Percentiles rank a stretch among this genome's conserved stretches.
These are phyloP conservation scores for Pantherophis guttatus DNA, from an alignment of 2,113 vertebrate species.

Conservation along the genomic window DNA sequence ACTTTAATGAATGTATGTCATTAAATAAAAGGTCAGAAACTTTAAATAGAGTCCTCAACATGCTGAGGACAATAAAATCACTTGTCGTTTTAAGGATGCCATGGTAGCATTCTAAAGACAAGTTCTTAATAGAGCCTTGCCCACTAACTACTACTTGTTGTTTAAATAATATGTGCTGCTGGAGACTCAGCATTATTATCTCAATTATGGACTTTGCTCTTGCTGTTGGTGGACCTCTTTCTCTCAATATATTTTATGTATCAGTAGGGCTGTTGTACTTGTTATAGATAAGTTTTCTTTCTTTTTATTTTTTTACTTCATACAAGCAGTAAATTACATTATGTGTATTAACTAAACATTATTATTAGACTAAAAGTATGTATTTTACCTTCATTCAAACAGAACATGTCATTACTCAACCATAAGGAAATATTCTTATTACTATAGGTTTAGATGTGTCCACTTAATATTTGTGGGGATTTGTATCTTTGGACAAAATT, in stretches of 20 bases:
- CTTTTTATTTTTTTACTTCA: neutral
- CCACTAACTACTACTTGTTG: accelerated
- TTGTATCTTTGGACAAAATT: neutral
- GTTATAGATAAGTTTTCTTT: neutral
- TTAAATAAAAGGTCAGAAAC: neutral
- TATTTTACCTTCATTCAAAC: neutral
- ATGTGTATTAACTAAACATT: neutral
- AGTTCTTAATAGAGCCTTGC: neutral
- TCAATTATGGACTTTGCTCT: slow-evolving; percentile 45
- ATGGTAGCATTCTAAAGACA: neutral
- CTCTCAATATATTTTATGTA: neutral
- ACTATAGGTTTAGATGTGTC: neutral
- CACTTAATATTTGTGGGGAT: neutral
- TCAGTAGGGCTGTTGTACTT: neutral
- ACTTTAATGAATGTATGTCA: neutral
- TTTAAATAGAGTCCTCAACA: too few relatives aligned
- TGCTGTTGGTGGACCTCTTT: accelerated
- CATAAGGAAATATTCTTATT: neutral
- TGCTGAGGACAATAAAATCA: neutral
- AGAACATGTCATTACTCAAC: neutral
- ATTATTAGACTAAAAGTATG: neutral
- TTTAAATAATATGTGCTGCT: neutral
- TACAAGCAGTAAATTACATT: neutral
- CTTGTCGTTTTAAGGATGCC: neutral
- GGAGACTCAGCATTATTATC: neutral